These are phyloP conservation scores for Rana temporaria DNA, from an alignment of 2,113 vertebrate species.

Conservation along the genomic window DNA sequence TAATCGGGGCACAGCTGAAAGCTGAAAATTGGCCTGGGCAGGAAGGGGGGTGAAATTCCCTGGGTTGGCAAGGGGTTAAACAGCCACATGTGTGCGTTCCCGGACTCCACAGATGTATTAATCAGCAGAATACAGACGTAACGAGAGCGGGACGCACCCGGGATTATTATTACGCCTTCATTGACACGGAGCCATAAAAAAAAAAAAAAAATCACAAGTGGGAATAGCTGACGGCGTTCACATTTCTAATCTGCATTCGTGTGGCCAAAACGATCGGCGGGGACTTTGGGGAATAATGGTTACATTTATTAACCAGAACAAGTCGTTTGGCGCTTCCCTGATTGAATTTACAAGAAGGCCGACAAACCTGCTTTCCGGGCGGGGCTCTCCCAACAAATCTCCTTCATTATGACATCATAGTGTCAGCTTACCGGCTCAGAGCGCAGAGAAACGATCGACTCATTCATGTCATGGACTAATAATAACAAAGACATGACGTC, in stretches of 20 bases:
- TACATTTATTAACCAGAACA: conserved; percentile 20
- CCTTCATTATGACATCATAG: not conserved
- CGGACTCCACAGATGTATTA: not conserved
- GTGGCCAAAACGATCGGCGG: conserved; percentile 14
- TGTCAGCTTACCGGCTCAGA: too few species aligned
- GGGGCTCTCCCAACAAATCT: not conserved
- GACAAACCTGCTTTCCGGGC: not conserved
- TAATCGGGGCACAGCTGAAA: too few species aligned
- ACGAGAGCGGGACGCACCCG: not conserved
- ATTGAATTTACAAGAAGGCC: conserved; percentile 36
- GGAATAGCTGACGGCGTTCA: conserved; percentile 34
- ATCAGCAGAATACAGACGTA: conserved; percentile 29
- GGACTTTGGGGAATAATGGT: conserved; percentile 35
- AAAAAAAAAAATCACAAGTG: not conserved
- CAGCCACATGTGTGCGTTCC: not conserved
- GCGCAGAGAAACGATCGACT: too few species aligned
- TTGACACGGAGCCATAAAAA: conserved; percentile 25
- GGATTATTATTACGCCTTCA: not conserved
- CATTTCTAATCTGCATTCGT: conserved; percentile 42
- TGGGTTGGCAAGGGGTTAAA: not conserved
- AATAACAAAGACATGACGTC: not conserved
- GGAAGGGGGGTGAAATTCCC: too few species aligned
- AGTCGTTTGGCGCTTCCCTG: conserved; percentile 21
- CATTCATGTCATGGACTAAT: too few species aligned
- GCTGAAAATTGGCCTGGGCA: too few species aligned